Base-by-base conservation (phyloP, 2,113 vertebrate species). In the Nipponia nippon region DNA sequence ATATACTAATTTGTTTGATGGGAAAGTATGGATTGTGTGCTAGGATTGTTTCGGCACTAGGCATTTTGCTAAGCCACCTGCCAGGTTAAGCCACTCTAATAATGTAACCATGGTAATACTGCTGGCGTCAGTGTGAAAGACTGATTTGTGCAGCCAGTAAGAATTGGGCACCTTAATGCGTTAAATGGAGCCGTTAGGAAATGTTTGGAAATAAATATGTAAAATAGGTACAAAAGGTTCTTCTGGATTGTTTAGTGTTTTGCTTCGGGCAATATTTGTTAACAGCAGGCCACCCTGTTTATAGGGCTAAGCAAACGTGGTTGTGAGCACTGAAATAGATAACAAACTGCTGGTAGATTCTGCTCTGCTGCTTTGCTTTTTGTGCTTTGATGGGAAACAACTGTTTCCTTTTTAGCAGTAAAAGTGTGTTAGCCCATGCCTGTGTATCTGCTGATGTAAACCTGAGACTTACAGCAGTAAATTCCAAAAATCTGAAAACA, bases 71-170 rank as follows among this genome's bases (percentile, higher is more conserved):
- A 93, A 93, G 66, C 92, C 93, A 94, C 96, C 96, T 93, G 92
- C 92, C 92, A 95, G 95, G 95, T 96, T 95, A 95, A 97, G 90
- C 66, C 81, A 90, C 85, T 83, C 78, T 93, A 91, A 86, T 90
- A 88, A 86, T 2, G 93, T 97, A 94, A 94, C 96, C 96, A 95
- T 96, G 96, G 92, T n/a, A 92, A 96, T 97, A 49, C 58, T 38
- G 85, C 85, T 88, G 79, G 92, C 36, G 7, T 90, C 88, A 96
- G 67, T 6, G 9, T 14, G 82, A 46, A 85, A 83, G 83, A 73
- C 78, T 83, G 90, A 83, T 91, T 86, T 90, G 85, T 46, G 79
- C 87, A 95, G 92, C 78, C 96, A 77, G 87, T 65, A 72, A 82
- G 84, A 75, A 88, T 20, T 38, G 67, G 53, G 79, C 46, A 90